Evolutionary conservation across 1,140 invertebrate genomes (phyloP).

Genomic region (Chionoecetes opilio): DNA sequence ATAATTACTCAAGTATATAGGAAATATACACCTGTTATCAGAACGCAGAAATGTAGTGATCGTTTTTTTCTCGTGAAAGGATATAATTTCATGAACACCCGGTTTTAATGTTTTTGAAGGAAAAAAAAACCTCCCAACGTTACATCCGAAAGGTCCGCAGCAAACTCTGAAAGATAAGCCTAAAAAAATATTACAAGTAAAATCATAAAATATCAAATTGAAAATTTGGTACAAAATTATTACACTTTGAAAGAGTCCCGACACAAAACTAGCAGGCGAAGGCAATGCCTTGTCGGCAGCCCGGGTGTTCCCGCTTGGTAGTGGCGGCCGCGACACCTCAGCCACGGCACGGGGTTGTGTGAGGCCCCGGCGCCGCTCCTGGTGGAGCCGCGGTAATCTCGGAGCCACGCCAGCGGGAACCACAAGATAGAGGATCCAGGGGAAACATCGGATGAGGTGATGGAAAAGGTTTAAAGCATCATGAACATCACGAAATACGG

Average conservation of each 20-base stretch:
- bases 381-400: neutral
- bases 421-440: too few species aligned
- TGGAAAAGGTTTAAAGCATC: too few species aligned
- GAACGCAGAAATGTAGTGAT: too few species aligned
- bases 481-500: neutral
- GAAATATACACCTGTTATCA: neutral
- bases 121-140: neutral
- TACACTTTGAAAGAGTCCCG: neutral
- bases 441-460: too few species aligned
- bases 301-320: neutral
- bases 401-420: neutral
- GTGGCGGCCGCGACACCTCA: neutral
- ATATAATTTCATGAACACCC: neutral
- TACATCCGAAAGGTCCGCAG: neutral
- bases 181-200: neutral
- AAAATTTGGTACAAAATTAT: neutral
- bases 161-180: neutral
- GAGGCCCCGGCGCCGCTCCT: neutral
- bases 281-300: neutral
- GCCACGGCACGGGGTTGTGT: too few species aligned
- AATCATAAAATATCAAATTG: neutral
- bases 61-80: neutral
- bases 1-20: neutral
- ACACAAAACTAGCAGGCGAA: neutral
- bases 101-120: neutral